Evolutionary conservation across 2,888 invertebrate genomes (phyloP), one percentile per base, ranked within the genome.

Genomic region (Notodromas monacha): DNA sequence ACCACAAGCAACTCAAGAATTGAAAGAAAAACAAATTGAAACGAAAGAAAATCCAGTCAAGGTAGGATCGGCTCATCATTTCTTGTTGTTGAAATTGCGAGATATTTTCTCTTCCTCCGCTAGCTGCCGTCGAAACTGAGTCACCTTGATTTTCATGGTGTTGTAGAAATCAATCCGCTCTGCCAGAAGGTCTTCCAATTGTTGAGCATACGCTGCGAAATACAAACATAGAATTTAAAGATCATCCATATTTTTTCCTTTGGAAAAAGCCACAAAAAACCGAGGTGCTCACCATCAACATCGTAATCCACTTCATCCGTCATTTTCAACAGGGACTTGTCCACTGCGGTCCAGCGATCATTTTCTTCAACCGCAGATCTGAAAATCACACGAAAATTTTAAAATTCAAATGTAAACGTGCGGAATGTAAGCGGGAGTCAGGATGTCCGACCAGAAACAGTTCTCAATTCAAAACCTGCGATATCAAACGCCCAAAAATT

Each of bases 271-370:
- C n/a, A 21, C 6, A 8, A 21, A 21, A 8, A 21, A n/a, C n/a
- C 8, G n/a, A 21, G 21, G 21, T 6, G 36, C 56, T 56, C 54
- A 77, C 79, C 72, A 59, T 86, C 86, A 55, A 79, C 79, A 55
- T 89, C 86, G 52, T 86, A 89, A 50, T 84, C 81, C 21, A 84
- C 84, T 51, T 74, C 73, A 41, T 77, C 65, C 14, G 84, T 76
- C 54, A 67, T 62, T 42, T 62, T 60, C 40, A 77, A 60, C 34
- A 84, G 57, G 38, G 63, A n/a, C n/a, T n/a, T n/a, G n/a, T n/a
- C n/a, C n/a, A n/a, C n/a, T n/a, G n/a, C n/a, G n/a, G n/a, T n/a
- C n/a, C n/a, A n/a, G n/a, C n/a, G n/a, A n/a, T n/a, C n/a, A n/a
- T n/a, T n/a, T n/a, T n/a, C n/a, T n/a, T n/a, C n/a, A n/a, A n/a